phyloP scores from a whole-genome alignment of 2,888 invertebrate species.

The Scaptomyza cyrtandrae region DNA sequence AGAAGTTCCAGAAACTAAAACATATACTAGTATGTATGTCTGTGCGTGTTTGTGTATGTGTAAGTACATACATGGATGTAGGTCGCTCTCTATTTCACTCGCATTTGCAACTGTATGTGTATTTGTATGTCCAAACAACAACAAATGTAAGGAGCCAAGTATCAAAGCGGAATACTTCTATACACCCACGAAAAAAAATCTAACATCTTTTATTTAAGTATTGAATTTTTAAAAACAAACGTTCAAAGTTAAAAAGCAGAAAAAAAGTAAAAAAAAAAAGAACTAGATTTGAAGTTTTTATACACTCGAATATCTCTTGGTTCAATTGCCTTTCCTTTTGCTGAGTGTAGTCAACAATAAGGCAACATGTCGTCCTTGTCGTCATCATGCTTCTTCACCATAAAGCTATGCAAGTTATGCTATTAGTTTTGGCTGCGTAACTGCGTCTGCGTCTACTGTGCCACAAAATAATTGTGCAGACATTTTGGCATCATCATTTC shows the following conservation, averaged over 20 bases:
- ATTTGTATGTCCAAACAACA: no score
- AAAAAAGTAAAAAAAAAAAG: no score
- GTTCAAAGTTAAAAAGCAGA: no score
- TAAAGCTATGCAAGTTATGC: conserved; percentile 57
- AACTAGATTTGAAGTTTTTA: no score
- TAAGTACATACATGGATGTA: no score
- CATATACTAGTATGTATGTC: conserved; percentile 32
- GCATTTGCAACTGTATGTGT: no score
- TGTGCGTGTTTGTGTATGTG: not conserved
- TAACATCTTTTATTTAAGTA: no score
- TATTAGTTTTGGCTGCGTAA: conserved; percentile 70
- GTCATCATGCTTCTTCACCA: conserved; percentile 9
- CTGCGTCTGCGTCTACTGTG: conserved; percentile 47
- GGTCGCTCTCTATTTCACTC: no score
- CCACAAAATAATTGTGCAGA: conserved; percentile 67
- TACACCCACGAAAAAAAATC: not conserved
- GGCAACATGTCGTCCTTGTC: conserved; percentile 46
- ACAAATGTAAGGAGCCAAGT: conserved; percentile 18
- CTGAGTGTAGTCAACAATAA: conserved; percentile 22
- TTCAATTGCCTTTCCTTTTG: not conserved
- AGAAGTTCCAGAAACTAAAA: conserved; percentile 37
- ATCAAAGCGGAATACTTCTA: conserved; percentile 24
- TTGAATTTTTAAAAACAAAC: no score
- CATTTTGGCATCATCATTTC: conserved; percentile 66
- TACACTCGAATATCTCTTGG: no score